Evolutionary conservation across 2,888 invertebrate genomes (phyloP).

Genomic region (Drosophila anomelani): DNA sequence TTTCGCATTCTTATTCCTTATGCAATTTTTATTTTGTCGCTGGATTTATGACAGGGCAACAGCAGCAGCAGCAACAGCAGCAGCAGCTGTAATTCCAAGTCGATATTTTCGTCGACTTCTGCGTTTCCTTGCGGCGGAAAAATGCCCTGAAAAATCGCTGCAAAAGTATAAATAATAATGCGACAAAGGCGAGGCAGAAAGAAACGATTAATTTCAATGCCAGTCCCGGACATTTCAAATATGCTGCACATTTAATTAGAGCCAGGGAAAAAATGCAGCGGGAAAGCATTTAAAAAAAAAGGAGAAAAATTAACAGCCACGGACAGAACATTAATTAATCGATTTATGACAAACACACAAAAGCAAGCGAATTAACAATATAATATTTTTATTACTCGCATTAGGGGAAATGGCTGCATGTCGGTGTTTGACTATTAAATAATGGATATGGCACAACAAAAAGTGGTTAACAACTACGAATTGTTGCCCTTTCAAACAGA

Average conservation of each 20-base stretch:
- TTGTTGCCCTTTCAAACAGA: not conserved
- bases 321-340: constrained; percentile 41
- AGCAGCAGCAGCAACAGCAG: constrained; percentile 12
- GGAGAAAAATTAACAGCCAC: constrained; percentile 8
- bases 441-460: not conserved
- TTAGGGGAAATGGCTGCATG: not conserved
- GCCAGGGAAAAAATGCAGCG: not conserved
- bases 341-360: constrained; percentile 39
- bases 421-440: constrained; percentile 1
- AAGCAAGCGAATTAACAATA: constrained; percentile 10
- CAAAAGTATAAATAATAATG: constrained; percentile 14
- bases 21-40: constrained; percentile 44
- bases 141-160: constrained; percentile 13
- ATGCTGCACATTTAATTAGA: constrained; percentile 54
- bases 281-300: not conserved
- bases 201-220: constrained; percentile 48
- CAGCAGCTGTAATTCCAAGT: constrained; percentile 28
- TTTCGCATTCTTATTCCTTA: constrained; percentile 33
- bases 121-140: constrained; percentile 17
- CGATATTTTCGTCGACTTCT: constrained; percentile 30
- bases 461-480: not conserved
- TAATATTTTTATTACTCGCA: constrained; percentile 18
- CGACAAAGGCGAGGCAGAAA: constrained; percentile 1
- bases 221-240: constrained; percentile 45
- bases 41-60: constrained; percentile 39